Conservation (phyloP, 2,113 vertebrate genomes). For the Leuciscus idus region DNA sequence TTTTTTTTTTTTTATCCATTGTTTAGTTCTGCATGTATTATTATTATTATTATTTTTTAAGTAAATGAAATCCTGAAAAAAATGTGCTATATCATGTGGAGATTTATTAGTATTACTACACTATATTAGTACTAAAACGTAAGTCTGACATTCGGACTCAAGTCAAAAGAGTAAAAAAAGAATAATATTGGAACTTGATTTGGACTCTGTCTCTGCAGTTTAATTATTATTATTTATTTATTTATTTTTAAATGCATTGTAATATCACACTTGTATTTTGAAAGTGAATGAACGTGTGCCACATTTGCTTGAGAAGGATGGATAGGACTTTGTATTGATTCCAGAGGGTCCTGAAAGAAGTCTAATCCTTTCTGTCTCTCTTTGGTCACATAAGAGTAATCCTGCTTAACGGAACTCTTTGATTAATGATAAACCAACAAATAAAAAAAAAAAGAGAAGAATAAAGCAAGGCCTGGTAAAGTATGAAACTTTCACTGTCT, state of each 20-base stretch:
- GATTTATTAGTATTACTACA: not conserved
- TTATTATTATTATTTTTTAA: too few relatives aligned
- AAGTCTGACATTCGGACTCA: not conserved
- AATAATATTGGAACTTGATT: too few relatives aligned
- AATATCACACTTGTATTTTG: not conserved
- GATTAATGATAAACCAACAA: conserved; percentile 48
- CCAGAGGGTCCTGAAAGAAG: conserved; percentile 36
- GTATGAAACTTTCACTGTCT: conserved; percentile 33
- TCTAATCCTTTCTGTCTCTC: conserved; percentile 44
- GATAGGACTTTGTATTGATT: conserved; percentile 50
- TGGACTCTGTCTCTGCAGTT: not conserved
- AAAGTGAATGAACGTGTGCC: conserved; percentile 25
- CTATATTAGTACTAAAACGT: not conserved
- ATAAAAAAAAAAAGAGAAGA: conserved; percentile 4
- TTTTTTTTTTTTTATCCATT: too few relatives aligned
- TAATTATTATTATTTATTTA: not conserved
- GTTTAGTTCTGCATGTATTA: not conserved
- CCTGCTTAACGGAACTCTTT: conserved; percentile 31
- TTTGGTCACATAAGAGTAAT: conserved; percentile 49
- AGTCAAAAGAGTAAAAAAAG: too few relatives aligned
- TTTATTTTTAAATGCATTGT: not conserved
- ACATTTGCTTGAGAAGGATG: conserved; percentile 15
- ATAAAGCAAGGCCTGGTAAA: conserved; percentile 27
- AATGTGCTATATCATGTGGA: not conserved
- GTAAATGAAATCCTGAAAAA: not conserved